Conservation (phyloP, 2,888 invertebrate genomes). For the Ernsta delagoae region DNA sequence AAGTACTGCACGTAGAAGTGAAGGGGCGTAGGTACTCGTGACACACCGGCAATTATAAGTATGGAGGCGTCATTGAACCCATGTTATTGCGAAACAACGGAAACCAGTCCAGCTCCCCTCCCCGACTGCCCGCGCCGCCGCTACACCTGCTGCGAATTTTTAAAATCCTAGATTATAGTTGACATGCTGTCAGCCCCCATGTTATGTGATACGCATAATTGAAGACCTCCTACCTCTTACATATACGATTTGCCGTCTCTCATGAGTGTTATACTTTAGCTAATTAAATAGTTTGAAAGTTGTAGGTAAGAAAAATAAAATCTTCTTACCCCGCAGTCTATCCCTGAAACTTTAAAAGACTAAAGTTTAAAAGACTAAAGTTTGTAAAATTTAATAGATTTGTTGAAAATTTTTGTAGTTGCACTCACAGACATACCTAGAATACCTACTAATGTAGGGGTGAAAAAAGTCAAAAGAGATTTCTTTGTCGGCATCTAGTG, state of each 20-base stretch:
- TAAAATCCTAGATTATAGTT: constrained; percentile 82
- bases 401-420: too few species aligned
- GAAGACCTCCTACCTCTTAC: constrained; percentile 60
- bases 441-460: too few species aligned
- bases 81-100: constrained; percentile 84
- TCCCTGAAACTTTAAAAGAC: too few species aligned
- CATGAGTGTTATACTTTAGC: constrained; percentile 13
- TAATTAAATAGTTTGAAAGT: constrained; percentile 1
- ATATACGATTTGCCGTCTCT: constrained; percentile 49
- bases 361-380: too few species aligned
- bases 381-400: too few species aligned
- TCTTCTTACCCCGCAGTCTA: too few species aligned
- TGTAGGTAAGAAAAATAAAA: background rate
- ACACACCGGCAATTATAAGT: constrained; percentile 78
- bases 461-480: too few species aligned
- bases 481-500: too few species aligned
- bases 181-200: constrained; percentile 70
- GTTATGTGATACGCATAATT: constrained; percentile 70
- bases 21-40: constrained; percentile 71
- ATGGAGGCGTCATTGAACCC: constrained; percentile 81
- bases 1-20: constrained; percentile 52
- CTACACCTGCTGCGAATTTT: constrained; percentile 81
- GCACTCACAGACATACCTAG: too few species aligned
- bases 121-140: constrained; percentile 45
- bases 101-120: constrained; percentile 74